phyloP scores from a whole-genome alignment of 2,888 invertebrate genomes.

The Hydroisotoma schaefferi region DNA sequence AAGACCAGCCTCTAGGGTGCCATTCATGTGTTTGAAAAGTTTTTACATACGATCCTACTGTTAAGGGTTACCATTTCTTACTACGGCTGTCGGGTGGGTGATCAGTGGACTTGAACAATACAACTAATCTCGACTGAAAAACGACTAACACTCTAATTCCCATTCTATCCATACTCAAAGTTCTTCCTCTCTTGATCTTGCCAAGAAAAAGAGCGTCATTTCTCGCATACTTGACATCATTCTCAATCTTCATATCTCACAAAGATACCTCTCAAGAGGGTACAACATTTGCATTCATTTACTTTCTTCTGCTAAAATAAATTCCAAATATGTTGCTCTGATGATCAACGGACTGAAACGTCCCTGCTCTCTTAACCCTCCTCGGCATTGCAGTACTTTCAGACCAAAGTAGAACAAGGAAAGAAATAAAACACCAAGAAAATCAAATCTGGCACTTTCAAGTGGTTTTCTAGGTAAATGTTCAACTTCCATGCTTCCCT shows the following conservation, averaged over 20 bases:
- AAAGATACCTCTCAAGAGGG: constrained; percentile 48
- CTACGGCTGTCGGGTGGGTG: too few relatives aligned
- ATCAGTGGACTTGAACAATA: constrained; percentile 35
- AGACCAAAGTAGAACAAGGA: constrained; percentile 39
- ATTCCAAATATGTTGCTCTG: constrained; percentile 16
- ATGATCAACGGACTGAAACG: background rate
- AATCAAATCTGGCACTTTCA: constrained; percentile 48
- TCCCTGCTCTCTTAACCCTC: background rate
- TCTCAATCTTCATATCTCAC: constrained; percentile 49
- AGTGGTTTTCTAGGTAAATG: constrained; percentile 40
- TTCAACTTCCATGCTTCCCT: constrained; percentile 39
- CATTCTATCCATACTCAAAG: too few relatives aligned
- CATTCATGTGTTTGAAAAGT: constrained; percentile 37
- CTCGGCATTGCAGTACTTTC: constrained; percentile 1
- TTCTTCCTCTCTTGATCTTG: constrained; percentile 30
- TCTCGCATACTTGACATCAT: constrained; percentile 45
- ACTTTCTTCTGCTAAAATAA: constrained; percentile 4
- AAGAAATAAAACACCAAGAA: constrained; percentile 45
- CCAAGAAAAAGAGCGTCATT: constrained; percentile 43
- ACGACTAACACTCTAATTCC: background rate
- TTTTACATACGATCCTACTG: background rate
- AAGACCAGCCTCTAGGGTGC: constrained; percentile 47
- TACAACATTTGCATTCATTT: constrained; percentile 48
- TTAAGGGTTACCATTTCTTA: background rate
- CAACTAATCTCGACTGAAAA: constrained; percentile 14